Conservation (phyloP, 2,113 vertebrate genomes). For the Esox niger region DNA sequence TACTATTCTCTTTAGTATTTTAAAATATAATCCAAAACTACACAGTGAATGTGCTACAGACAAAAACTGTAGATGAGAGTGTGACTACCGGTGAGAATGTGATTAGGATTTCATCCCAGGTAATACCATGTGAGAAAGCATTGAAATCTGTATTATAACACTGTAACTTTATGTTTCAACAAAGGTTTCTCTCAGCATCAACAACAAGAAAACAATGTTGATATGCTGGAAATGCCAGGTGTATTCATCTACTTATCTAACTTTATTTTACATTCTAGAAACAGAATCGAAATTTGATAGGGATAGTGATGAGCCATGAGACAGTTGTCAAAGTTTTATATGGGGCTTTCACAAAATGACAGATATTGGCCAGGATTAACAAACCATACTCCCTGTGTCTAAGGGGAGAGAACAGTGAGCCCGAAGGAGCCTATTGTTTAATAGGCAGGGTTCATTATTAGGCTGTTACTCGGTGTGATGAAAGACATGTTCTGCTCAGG, state of each 20-base stretch:
- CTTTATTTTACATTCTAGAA: neutral
- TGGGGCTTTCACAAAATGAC: slow-evolving; percentile 39
- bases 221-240: neutral
- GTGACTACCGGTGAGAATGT: too few relatives aligned
- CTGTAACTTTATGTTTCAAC: too few relatives aligned
- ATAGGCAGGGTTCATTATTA: slow-evolving; percentile 49
- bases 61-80: neutral
- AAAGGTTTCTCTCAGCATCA: too few relatives aligned
- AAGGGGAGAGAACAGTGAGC: slow-evolving; percentile 5
- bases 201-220: too few relatives aligned
- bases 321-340: neutral
- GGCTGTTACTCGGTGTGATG: slow-evolving; percentile 43
- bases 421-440: slow-evolving; percentile 42
- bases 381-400: slow-evolving; percentile 6
- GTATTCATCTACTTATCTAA: neutral
- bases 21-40: neutral
- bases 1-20: neutral
- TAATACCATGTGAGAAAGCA: too few relatives aligned
- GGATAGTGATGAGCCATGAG: neutral
- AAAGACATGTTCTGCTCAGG: slow-evolving; percentile 45
- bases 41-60: neutral
- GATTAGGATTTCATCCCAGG: too few relatives aligned
- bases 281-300: neutral
- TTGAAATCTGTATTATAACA: too few relatives aligned
- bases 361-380: slow-evolving; percentile 41